Evolutionary conservation across 2,888 invertebrate species (phyloP), one percentile per base, ranked within the genome.

Genomic region (Hirtodrosophila histrioides): DNA sequence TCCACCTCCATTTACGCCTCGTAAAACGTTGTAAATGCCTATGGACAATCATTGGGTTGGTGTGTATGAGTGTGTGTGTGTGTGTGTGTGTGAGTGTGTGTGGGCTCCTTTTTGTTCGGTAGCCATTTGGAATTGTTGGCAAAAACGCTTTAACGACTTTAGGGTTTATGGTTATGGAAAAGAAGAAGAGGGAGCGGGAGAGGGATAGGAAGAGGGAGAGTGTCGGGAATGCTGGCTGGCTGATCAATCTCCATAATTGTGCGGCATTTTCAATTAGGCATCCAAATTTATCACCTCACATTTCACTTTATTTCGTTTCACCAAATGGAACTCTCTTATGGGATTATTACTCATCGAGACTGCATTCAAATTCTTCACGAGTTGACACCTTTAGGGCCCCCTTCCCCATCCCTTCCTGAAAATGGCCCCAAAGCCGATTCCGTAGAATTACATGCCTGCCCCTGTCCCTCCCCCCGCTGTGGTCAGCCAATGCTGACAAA

Each of bases 271-370:
- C 74, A 84, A 80, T 83, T 79, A 79, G 66, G 55, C 64, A 62
- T 61, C 58, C 41, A 68, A 84, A 84, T 86, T 81, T 74, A 81
- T 86, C 78, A 74, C 64, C 46, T 44, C 43, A 31, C 56, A 55
- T 55, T 62, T 60, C 24, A 58, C 50, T 45, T 44, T 43, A 36
- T 35, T 46, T 41, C 48, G 29, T 31, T 17, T 17, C 17, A 31
- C 11, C 17, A 17, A 23, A 12, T 29, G 60, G 65, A 65, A 17
- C 17, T 17, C 17, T 17, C 17, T 17, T 17, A 17, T 17, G 17
- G 17, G 17, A 17, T 79, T 88, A 88, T 88, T 88, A 85, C 75
- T 84, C 82, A 83, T 86, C 86, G 83, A 82, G 83, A 82, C 69
- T 81, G 74, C 85, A 71, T 88, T 81, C 66, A 62, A 83, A 79